Percentiles rank a stretch among this genome's conserved stretches.
phyloP scores from a whole-genome alignment of 2,113 vertebrate species.

The Clupea harengus region DNA sequence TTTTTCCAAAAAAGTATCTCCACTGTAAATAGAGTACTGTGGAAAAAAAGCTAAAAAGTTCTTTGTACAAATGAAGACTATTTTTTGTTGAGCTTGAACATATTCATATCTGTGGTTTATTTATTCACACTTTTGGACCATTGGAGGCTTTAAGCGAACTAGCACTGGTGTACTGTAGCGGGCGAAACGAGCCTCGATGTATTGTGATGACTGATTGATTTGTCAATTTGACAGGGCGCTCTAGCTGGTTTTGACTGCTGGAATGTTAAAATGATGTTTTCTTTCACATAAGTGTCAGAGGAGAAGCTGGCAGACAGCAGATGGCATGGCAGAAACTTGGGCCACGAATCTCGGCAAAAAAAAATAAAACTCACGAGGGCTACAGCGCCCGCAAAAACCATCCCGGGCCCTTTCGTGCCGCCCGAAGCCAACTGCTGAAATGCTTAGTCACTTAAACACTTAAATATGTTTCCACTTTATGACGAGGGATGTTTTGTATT shows the following conservation, averaged over 20 bases:
- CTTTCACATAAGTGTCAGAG: slow-evolving; percentile 12
- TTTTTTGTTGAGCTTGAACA: neutral
- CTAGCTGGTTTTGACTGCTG: slow-evolving; percentile 4
- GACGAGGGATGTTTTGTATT: slow-evolving; percentile 20
- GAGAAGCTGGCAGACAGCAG: slow-evolving; percentile 15
- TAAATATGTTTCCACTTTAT: slow-evolving; percentile 17
- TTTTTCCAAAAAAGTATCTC: neutral
- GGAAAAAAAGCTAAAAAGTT: neutral
- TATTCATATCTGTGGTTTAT: slow-evolving; percentile 1
- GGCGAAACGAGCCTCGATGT: neutral
- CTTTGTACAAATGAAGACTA: neutral
- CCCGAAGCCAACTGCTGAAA: slow-evolving; percentile 17
- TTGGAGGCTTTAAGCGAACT: neutral
- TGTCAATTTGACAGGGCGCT: neutral
- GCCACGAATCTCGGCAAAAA: neutral
- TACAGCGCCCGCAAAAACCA: slow-evolving; percentile 15
- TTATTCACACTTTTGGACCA: neutral
- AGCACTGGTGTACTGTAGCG: neutral
- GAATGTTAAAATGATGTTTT: slow-evolving; percentile 19
- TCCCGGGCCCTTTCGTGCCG: neutral
- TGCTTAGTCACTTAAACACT: slow-evolving; percentile 19
- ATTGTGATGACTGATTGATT: slow-evolving; percentile 13
- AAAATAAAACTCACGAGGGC: neutral
- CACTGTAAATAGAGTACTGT: neutral
- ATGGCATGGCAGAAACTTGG: slow-evolving; percentile 17